Base-by-base conservation (phyloP, 2,113 vertebrate species). In the Channa argus region DNA sequence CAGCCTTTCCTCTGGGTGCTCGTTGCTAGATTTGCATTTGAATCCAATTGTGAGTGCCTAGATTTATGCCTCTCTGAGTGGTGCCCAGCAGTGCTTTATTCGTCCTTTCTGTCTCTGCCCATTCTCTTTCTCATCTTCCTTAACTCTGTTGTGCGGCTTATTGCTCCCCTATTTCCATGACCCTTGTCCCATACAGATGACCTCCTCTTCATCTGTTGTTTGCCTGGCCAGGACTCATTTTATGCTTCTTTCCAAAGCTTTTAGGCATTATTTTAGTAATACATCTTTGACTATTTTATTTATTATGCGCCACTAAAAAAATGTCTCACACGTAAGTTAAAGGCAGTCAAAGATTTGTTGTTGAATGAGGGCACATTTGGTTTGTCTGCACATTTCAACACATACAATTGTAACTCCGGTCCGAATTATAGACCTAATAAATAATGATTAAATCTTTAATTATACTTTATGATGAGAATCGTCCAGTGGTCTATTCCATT, bases 21-120 rank as follows among this genome's bases (percentile, higher is more conserved):
- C 37, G 9, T 76, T 55, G 59, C 50, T 49, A 8, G 70, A 95
- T 95, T 94, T 92, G 93, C 93, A 94, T 95, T 92, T 94, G 91
- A 93, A 95, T 94, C 79, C 82, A 71, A 87, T 89, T 90, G 89
- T 92, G 87, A 87, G 83, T n/a, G 77, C 44, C 65, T 85, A 85
- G 88, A 93, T 92, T 92, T 88, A 91, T 94, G 93, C 83, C 72
- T 85, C 72, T 82, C 82, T 86, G 73, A 90, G 85, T 74, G 84
- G 68, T 83, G 90, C 86, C 87, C 90, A 89, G 83, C 80, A 78
- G 91, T 61, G 86, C 73, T 87, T 86, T 88, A 67, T 86, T 81
- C 58, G 60, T 52, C 67, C 81, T 81, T 65, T 80, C 74, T 76
- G 61, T 71, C 55, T 62, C 52, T 38, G 2, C 58, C 38, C 50